Evolutionary conservation across 2,113 vertebrate species (phyloP), one percentile per base, ranked within the genome.

Genomic region (Ciconia boyciana): DNA sequence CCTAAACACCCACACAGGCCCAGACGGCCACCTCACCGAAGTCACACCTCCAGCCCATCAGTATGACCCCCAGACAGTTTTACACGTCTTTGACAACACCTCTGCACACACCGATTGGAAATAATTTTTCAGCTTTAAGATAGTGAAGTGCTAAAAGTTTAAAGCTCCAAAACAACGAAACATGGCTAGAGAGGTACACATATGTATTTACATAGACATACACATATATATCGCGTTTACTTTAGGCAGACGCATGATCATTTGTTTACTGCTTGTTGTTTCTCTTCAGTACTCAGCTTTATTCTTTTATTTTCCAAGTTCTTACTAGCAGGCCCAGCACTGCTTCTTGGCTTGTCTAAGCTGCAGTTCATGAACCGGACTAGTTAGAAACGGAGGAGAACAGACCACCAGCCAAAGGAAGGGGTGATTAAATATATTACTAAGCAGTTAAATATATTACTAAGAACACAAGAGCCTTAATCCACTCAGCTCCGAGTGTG

Each of bases 21-120:
- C 68, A 34, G n/a, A 14, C 0, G 4, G 71, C 19, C 51, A 22
- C 58, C 3, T 3, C 11, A 1, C 46, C 6, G 0, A 26, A 61
- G 36, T 10, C 69, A 24, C 25, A 13, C 13, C 81, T 51, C n/a
- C 39, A 39, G 71, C 16, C 17, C 28, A 10, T 10, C 28, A 11
- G 28, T 3, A 22, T 0, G 4, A 18, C 36, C 49, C 55, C 43
- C 28, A 8, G 70, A 5, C 10, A 11, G 48, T 32, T 62, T 8
- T 29, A 24, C 48, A 2, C 0, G 7, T 3, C 11, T 31, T 16
- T 16, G 31, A 46, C 55, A 44, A 21, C 0, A 3, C 34, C 70
- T 11, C 19, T 11, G 34, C 24, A 18, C 49, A 7, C 39, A 43
- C 4, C 39, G 3, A 9, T 1, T 13, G 31, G 19, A 44, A 83